Conservation (phyloP, 2,113 vertebrate genomes). For the Solea solea region DNA sequence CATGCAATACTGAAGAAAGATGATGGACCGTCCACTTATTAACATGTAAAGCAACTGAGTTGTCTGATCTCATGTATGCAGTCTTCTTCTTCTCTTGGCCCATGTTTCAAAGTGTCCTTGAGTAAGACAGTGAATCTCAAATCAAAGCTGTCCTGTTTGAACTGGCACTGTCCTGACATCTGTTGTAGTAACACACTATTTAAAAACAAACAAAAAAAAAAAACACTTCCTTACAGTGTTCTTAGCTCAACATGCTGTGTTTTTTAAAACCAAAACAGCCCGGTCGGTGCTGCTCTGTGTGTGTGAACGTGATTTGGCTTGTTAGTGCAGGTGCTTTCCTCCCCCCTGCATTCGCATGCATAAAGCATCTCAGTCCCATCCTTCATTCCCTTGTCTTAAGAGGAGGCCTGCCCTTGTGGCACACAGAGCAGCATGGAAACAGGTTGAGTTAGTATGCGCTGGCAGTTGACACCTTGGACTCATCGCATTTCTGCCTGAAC, state of each 20-base stretch:
- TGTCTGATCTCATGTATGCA: no score
- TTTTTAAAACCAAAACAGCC: constrained; percentile 29
- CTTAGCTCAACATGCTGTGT: no score
- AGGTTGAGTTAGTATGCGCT: constrained; percentile 54
- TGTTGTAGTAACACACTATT: no score
- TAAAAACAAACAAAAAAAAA: no score
- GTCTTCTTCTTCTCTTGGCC: neutral
- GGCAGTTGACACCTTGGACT: constrained; percentile 65
- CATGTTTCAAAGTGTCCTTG: neutral
- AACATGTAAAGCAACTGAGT: no score
- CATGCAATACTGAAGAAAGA: no score
- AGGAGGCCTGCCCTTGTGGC: constrained; percentile 52
- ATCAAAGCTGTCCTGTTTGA: no score
- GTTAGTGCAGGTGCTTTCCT: constrained; percentile 62
- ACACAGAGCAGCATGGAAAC: constrained; percentile 50
- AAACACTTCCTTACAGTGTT: no score
- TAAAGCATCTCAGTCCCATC: constrained; percentile 62
- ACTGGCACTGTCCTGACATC: no score
- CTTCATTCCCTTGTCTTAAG: constrained; percentile 70
- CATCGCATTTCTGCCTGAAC: constrained; percentile 59
- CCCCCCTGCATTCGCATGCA: constrained; percentile 64
- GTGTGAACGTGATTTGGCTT: constrained; percentile 51
- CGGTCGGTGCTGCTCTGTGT: constrained; percentile 5
- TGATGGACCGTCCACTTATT: no score
- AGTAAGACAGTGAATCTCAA: neutral